phyloP scores from a whole-genome alignment of 2,888 invertebrate species.

The Balanococcus diminutus region DNA sequence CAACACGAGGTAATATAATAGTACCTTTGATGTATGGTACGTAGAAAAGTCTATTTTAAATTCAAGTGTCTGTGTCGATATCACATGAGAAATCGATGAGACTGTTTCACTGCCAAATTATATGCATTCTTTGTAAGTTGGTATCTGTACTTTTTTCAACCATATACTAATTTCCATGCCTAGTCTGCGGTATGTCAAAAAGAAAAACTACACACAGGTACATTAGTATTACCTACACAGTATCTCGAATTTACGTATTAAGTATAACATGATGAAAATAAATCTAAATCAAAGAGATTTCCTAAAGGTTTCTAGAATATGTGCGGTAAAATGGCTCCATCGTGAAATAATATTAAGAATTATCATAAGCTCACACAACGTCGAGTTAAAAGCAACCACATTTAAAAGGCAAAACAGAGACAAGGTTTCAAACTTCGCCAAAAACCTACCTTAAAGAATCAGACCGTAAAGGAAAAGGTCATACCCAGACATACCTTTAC shows the following conservation, averaged over 20 bases:
- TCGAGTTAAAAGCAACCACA: constrained; percentile 1
- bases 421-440: constrained; percentile 4
- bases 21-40: background rate
- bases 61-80: background rate
- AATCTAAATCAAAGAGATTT: background rate
- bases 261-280: background rate
- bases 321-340: background rate
- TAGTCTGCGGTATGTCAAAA: background rate
- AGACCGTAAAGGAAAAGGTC: constrained; percentile 28
- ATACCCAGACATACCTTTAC: no score
- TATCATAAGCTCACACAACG: background rate
- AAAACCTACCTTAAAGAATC: constrained; percentile 26
- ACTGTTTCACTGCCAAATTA: constrained; percentile 1
- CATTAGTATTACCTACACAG: background rate
- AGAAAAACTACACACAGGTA: background rate
- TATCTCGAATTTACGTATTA: background rate
- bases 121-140: background rate
- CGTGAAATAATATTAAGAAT: constrained; percentile 7
- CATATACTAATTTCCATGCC: background rate
- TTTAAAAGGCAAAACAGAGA: constrained; percentile 35
- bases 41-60: background rate
- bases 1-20: background rate
- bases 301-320: background rate
- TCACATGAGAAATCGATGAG: background rate
- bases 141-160: background rate